Percentiles rank a stretch among this genome's conserved stretches.
These are phyloP conservation scores for Perodicticus potto DNA, from an alignment of 2,797 vertebrate genomes.

Conservation along the genomic window DNA sequence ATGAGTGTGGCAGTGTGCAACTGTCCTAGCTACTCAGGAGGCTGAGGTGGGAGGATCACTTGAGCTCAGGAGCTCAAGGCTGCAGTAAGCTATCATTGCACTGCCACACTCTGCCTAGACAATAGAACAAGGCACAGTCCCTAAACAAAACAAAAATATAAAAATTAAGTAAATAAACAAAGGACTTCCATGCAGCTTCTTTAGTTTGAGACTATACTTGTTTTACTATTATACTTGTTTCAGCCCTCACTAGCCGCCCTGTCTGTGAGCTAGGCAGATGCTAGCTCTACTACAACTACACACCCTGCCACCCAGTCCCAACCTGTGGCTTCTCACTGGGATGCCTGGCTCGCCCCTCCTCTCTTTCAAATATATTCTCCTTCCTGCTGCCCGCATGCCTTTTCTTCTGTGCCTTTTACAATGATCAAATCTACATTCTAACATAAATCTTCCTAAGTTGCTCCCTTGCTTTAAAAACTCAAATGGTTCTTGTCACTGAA, in stretches of 20 bases:
- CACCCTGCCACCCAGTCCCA: accelerated
- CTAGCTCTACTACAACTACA: not conserved
- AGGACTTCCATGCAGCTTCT: not conserved
- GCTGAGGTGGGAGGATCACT: not conserved
- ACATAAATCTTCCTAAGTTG: not conserved
- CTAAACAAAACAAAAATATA: not conserved
- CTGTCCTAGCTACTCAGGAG: not conserved
- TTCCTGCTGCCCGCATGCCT: too few species aligned
- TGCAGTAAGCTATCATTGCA: not conserved
- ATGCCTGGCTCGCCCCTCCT: accelerated
- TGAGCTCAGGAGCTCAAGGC: not conserved
- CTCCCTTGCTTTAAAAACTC: not conserved
- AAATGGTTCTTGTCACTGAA: not conserved
- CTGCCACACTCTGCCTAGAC: not conserved
- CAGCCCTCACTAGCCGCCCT: too few species aligned
- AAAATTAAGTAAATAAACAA: not conserved
- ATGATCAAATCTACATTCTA: not conserved
- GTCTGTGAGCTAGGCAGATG: not conserved
- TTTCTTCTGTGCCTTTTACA: not conserved
- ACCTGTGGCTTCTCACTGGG: not conserved
- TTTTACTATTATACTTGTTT: not conserved
- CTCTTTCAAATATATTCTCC: not conserved
- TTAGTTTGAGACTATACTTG: too few species aligned
- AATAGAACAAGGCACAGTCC: not conserved
- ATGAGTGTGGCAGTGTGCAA: not conserved